These are phyloP conservation scores for Tinamus major DNA, from an alignment of 2,797 vertebrate genomes.

Conservation along the genomic window DNA sequence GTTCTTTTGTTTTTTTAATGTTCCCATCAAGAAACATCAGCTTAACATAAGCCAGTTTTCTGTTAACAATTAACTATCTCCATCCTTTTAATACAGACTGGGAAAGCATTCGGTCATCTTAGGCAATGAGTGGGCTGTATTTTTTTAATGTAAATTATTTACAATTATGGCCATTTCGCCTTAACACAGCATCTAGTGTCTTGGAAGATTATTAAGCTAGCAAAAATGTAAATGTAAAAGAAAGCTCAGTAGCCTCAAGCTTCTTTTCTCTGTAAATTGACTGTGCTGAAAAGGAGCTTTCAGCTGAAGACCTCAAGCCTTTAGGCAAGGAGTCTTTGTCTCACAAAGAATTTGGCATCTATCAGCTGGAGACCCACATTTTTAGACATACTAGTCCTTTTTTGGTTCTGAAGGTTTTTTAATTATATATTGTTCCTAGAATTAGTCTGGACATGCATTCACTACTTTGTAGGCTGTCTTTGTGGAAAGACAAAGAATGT, in stretches of 20 bases:
- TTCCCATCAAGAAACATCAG: neutral
- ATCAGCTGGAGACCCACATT: neutral
- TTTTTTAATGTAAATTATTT: neutral
- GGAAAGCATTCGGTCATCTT: neutral
- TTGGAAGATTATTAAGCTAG: neutral
- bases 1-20: neutral
- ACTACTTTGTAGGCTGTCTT: neutral
- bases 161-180: neutral
- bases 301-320: neutral
- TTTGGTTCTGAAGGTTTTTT: neutral
- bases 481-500: constrained; percentile 28
- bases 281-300: neutral
- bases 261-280: neutral
- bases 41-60: neutral
- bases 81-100: neutral
- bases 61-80: neutral
- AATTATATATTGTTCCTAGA: neutral
- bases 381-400: constrained; percentile 23
- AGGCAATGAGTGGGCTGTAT: neutral
- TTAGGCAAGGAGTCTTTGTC: neutral
- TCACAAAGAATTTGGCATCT: neutral
- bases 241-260: neutral
- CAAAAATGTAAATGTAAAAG: neutral
- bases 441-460: neutral
- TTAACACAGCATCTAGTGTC: neutral